A percentile compares a stretch with the other conserved stretches of the same genome.
Evolutionary conservation across 2,113 vertebrate species (phyloP).

Genomic region (Saccopteryx leptura): DNA sequence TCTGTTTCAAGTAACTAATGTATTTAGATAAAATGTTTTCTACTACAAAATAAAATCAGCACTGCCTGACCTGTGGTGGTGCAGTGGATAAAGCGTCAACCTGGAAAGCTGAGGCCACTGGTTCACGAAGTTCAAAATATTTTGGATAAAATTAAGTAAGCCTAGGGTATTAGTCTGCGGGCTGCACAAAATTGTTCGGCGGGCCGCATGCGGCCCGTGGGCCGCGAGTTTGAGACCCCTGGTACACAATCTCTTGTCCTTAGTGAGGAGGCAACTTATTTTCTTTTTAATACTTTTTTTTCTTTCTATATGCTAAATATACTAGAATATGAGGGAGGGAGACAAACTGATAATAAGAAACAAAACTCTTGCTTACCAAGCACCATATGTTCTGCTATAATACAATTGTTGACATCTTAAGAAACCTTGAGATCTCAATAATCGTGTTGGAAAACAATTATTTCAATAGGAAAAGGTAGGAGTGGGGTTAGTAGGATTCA

Average conservation of each 20-base stretch:
- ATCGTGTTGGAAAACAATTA: slow-evolving; percentile 55
- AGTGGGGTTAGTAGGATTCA: neutral
- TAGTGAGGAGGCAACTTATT: neutral
- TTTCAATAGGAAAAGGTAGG: slow-evolving; percentile 47
- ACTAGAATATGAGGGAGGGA: slow-evolving; percentile 2
- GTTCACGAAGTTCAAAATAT: too few species aligned
- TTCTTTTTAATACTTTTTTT: neutral
- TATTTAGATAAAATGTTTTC: slow-evolving; percentile 53
- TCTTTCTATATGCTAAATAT: neutral
- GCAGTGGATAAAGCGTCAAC: too few species aligned
- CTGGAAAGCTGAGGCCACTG: too few species aligned
- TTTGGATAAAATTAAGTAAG: too few species aligned
- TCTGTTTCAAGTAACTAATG: slow-evolving; percentile 41
- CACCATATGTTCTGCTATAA: neutral
- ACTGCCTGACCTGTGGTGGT: neutral
- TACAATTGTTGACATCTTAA: slow-evolving; percentile 50
- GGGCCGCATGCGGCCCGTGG: too few species aligned
- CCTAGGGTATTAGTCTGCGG: too few species aligned
- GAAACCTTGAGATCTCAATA: slow-evolving; percentile 30
- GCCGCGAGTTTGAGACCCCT: too few species aligned
- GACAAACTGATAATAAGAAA: neutral
- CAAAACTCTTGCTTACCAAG: neutral
- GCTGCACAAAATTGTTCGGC: too few species aligned
- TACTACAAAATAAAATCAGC: slow-evolving; percentile 49
- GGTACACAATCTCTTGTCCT: neutral